phyloP scores from a whole-genome alignment of 2,797 vertebrate genomes.

The Argentina silus region DNA sequence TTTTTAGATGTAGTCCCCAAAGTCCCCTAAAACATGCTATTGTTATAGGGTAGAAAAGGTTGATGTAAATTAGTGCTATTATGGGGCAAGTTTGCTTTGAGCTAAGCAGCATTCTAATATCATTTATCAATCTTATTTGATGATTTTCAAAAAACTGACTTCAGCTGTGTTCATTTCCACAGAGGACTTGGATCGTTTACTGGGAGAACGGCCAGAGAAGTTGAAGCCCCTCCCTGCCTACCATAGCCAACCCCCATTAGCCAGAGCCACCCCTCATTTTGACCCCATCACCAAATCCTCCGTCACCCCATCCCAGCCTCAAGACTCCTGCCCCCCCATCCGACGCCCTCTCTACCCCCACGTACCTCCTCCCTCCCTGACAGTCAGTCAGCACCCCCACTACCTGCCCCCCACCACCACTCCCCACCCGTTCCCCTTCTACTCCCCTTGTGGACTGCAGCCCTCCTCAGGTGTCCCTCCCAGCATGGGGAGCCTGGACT shows the following conservation, averaged over 20 bases:
- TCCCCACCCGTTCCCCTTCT: constrained; percentile 74
- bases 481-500: constrained; percentile 76
- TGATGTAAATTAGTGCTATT: too few relatives aligned
- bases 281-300: constrained; percentile 51
- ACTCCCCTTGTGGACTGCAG: constrained; percentile 75
- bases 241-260: constrained; percentile 33
- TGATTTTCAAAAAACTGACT: too few relatives aligned
- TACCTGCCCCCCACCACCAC: constrained; percentile 54
- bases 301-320: constrained; percentile 59
- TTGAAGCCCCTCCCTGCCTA: constrained; percentile 54
- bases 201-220: constrained; percentile 86
- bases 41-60: too few relatives aligned
- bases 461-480: constrained; percentile 62
- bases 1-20: too few relatives aligned
- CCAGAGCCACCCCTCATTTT: constrained; percentile 39
- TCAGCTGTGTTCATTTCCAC: constrained; percentile 38
- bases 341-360: constrained; percentile 62
- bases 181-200: constrained; percentile 91
- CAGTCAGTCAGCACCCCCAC: constrained; percentile 57
- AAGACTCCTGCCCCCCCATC: constrained; percentile 52
- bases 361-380: constrained; percentile 46
- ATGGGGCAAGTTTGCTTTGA: too few relatives aligned
- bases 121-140: too few relatives aligned
- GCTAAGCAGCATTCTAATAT: too few relatives aligned
- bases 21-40: too few relatives aligned